phyloP scores from a whole-genome alignment of 2,888 invertebrate genomes.

The Eilema griseolum region DNA sequence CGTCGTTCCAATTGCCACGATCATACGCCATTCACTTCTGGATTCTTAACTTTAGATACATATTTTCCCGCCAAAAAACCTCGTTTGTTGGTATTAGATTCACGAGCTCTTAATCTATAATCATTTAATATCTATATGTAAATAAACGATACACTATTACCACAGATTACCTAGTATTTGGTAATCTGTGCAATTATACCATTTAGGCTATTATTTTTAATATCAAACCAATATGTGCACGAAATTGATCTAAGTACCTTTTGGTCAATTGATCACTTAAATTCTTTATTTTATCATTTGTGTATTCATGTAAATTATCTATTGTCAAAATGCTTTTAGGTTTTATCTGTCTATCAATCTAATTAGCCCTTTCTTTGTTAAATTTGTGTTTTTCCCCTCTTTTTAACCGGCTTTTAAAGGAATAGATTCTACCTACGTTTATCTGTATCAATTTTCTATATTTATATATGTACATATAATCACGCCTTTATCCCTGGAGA shows the following conservation, averaged over 20 bases:
- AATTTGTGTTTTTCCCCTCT: too few relatives aligned
- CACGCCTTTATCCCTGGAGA: too few relatives aligned
- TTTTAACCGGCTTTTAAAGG: too few relatives aligned
- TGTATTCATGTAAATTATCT: slow-evolving; percentile 5
- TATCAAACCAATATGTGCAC: background rate
- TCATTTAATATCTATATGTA: background rate
- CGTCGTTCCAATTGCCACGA: too few relatives aligned
- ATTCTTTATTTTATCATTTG: background rate
- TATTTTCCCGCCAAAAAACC: too few relatives aligned
- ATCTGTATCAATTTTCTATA: too few relatives aligned
- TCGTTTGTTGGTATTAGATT: background rate
- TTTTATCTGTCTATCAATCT: slow-evolving; percentile 12
- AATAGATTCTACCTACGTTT: too few relatives aligned
- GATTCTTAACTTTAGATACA: too few relatives aligned
- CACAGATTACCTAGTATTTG: background rate
- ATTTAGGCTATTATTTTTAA: background rate
- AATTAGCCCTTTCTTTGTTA: background rate
- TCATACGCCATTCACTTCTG: too few relatives aligned
- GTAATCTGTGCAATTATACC: background rate
- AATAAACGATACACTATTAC: background rate
- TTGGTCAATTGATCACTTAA: background rate
- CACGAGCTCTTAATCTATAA: background rate
- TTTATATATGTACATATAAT: too few relatives aligned
- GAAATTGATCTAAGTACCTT: background rate
- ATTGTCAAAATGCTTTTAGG: slow-evolving; percentile 12